phyloP scores from a whole-genome alignment of 2,797 vertebrate genomes.

The Melanotaenia pygmaea region DNA sequence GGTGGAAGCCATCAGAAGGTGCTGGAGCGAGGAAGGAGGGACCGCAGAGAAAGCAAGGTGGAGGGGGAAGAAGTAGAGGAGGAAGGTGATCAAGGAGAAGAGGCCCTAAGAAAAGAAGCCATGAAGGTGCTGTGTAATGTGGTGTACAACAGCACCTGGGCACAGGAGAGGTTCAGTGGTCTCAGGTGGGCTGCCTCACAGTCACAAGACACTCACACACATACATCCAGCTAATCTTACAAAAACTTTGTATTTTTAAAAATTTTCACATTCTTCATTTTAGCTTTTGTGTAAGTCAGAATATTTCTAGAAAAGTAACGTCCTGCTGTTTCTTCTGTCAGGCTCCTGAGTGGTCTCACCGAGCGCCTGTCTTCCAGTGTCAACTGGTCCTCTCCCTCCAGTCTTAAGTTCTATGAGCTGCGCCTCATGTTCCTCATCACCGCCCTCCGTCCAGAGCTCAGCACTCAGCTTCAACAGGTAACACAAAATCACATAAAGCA shows the following conservation, averaged over 20 bases:
- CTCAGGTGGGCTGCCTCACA: conserved; percentile 68
- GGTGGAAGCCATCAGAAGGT: conserved; percentile 54
- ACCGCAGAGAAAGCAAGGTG: conserved; percentile 73
- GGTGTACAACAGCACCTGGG: conserved; percentile 86
- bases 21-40: conserved; percentile 71
- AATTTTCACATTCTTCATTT: neutral
- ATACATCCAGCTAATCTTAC: conserved; percentile 1
- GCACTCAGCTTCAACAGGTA: conserved; percentile 79
- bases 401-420: conserved; percentile 84
- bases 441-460: conserved; percentile 81
- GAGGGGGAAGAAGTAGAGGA: conserved; percentile 65
- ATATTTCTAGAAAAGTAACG: conserved; percentile 3
- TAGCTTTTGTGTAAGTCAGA: neutral
- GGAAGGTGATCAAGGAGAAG: conserved; percentile 69
- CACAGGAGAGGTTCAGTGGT: conserved; percentile 82
- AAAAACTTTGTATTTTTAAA: neutral
- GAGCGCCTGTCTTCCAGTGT: conserved; percentile 69
- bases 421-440: conserved; percentile 86
- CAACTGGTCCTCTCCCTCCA: conserved; percentile 67
- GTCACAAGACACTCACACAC: neutral
- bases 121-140: conserved; percentile 85
- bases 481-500: neutral
- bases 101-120: conserved; percentile 81
- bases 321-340: conserved; percentile 34
- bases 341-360: conserved; percentile 77